A percentile compares a stretch with the other conserved stretches of the same genome.
These are phyloP conservation scores for Zhengitettix transpicula DNA, from an alignment of 2,888 invertebrate species.

Conservation along the genomic window DNA sequence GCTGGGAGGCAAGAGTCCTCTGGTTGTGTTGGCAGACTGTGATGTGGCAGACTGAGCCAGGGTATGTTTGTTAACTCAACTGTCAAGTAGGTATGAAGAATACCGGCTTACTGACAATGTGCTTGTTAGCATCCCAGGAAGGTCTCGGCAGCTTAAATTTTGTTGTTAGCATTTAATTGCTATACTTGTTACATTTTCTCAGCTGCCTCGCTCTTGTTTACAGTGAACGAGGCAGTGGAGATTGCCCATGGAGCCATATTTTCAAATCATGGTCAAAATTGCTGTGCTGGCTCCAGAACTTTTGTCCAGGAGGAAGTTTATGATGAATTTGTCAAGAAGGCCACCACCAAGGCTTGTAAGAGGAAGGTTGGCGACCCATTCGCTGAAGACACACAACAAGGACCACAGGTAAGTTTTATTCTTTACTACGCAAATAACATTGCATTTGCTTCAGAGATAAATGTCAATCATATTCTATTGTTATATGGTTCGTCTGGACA, in stretches of 20 bases:
- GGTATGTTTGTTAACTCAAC: too few species aligned
- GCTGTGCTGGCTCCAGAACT: slow-evolving; percentile 75
- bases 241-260: slow-evolving; percentile 49
- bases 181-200: too few species aligned
- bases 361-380: slow-evolving; percentile 73
- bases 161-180: background rate
- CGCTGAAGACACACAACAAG: slow-evolving; percentile 46
- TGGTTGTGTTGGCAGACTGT: slow-evolving; percentile 67
- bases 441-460: too few species aligned
- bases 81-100: too few species aligned
- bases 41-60: slow-evolving; percentile 40
- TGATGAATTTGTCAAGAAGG: slow-evolving; percentile 63
- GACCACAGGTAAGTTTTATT: slow-evolving; percentile 51
- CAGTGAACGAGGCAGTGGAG: slow-evolving; percentile 19
- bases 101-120: too few species aligned
- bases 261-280: slow-evolving; percentile 62
- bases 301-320: slow-evolving; percentile 79
- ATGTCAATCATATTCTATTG: too few species aligned
- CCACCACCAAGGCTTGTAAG: slow-evolving; percentile 47
- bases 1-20: slow-evolving; percentile 78
- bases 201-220: background rate
- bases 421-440: too few species aligned
- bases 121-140: too few species aligned
- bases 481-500: too few species aligned
- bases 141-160: background rate